Conservation (phyloP, 2,888 invertebrate genomes). For the Drosophila ustulata region DNA sequence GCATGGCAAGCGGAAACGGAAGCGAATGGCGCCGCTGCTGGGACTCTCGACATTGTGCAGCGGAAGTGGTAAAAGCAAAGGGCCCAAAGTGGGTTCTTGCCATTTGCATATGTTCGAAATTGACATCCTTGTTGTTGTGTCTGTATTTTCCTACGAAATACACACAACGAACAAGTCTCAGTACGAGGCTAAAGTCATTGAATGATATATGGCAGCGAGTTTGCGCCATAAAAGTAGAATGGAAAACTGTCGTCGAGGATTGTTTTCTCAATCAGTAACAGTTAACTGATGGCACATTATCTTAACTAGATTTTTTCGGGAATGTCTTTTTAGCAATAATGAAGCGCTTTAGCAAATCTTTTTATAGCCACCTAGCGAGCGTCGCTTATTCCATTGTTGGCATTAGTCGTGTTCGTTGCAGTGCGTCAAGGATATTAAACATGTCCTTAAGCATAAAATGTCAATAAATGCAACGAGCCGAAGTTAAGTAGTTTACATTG, state of each 20-base stretch:
- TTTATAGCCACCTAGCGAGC: constrained; percentile 1
- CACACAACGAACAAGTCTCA: constrained; percentile 1
- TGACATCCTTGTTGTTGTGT: constrained; percentile 25
- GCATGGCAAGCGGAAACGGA: constrained; percentile 66
- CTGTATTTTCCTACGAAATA: constrained; percentile 26
- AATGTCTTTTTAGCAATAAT: constrained; percentile 1
- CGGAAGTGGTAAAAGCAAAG: constrained; percentile 70
- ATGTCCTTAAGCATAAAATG: constrained; percentile 78
- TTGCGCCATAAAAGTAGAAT: neutral
- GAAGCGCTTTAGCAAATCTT: neutral
- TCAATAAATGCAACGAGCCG: constrained; percentile 75
- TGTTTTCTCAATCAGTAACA: constrained; percentile 8
- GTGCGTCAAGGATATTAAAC: constrained; percentile 65
- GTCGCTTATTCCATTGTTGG: constrained; percentile 2
- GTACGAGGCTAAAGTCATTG: constrained; percentile 30
- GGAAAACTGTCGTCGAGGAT: constrained; percentile 11
- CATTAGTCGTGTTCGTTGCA: constrained; percentile 8
- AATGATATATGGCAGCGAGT: constrained; percentile 30
- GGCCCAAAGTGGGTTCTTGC: constrained; percentile 39
- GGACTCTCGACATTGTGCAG: constrained; percentile 53
- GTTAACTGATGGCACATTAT: constrained; percentile 7
- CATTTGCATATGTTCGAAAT: constrained; percentile 63
- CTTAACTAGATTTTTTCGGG: neutral
- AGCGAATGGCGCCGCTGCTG: constrained; percentile 67
- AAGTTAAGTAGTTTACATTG: constrained; percentile 68